Conservation (phyloP, 2,888 invertebrate species). For the Phoronis australis region DNA sequence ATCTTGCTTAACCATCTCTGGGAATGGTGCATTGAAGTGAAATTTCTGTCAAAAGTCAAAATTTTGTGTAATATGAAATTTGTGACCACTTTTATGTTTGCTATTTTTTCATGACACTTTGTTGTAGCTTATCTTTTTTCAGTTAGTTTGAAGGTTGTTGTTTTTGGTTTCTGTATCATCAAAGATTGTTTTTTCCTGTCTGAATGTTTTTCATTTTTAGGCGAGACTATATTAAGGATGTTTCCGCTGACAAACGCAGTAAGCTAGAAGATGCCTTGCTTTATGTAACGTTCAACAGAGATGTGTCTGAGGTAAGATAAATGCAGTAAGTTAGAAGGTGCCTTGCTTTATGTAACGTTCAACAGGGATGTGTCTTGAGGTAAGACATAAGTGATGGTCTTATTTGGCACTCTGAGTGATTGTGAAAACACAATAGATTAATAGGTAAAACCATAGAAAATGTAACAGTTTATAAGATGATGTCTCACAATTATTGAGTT, state of each 20-base stretch:
- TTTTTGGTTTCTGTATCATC: no score
- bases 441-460: not conserved
- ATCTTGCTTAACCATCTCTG: no score
- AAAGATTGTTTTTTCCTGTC: no score
- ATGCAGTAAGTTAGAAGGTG: conserved; percentile 65
- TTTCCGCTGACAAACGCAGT: conserved; percentile 64
- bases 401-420: not conserved
- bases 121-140: no score
- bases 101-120: no score
- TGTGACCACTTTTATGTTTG: no score
- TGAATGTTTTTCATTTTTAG: conserved; percentile 27
- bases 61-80: no score
- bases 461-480: not conserved
- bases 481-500: no score
- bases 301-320: conserved; percentile 68
- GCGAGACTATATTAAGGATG: conserved; percentile 56
- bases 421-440: not conserved
- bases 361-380: conserved; percentile 80
- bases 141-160: no score
- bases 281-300: conserved; percentile 84
- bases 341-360: conserved; percentile 81
- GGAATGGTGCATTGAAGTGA: no score
- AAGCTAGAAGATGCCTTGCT: conserved; percentile 73
- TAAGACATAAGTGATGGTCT: conserved; percentile 16
- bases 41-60: no score